Conservation (phyloP, 2,888 invertebrate species). For the Onthophagus sagittarius region DNA sequence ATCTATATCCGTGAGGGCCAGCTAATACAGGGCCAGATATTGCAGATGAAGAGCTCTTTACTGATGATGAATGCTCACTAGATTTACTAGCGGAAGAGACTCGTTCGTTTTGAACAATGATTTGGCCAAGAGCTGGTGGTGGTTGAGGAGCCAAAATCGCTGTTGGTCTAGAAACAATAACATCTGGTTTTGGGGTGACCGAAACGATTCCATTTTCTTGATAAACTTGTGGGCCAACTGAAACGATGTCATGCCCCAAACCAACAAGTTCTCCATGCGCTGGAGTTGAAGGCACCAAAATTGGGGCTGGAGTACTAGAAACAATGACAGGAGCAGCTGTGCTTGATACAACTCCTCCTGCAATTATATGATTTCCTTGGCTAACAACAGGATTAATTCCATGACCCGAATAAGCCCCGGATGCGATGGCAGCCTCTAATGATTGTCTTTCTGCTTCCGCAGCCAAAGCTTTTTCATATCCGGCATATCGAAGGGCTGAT, state of each 20-base stretch:
- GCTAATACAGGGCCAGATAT: constrained; percentile 12
- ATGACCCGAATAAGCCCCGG: neutral
- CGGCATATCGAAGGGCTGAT: neutral
- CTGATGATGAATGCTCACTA: neutral
- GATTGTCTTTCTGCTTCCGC: constrained; percentile 10
- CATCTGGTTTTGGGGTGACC: constrained; percentile 5
- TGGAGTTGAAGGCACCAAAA: constrained; percentile 3
- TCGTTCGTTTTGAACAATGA: constrained; percentile 13
- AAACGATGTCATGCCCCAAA: neutral
- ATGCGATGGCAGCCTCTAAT: constrained; percentile 15
- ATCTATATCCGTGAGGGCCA: neutral
- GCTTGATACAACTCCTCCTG: constrained; percentile 19
- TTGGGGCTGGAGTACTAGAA: neutral
- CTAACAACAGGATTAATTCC: constrained; percentile 18
- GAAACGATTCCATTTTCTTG: constrained; percentile 10
- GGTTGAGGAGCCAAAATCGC: constrained; percentile 1
- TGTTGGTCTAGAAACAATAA: constrained; percentile 1
- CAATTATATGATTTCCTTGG: constrained; percentile 22
- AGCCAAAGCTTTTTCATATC: constrained; percentile 7
- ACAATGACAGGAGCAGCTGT: constrained; percentile 17
- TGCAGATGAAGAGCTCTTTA: constrained; percentile 13
- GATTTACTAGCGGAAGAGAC: constrained; percentile 14
- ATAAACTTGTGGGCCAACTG: constrained; percentile 1
- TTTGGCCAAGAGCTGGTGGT: constrained; percentile 5
- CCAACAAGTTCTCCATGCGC: neutral